Percentiles rank a stretch among this genome's conserved stretches.
These are phyloP conservation scores for Thysanoteuthis rhombus DNA, from an alignment of 2,888 invertebrate species.

Conservation along the genomic window DNA sequence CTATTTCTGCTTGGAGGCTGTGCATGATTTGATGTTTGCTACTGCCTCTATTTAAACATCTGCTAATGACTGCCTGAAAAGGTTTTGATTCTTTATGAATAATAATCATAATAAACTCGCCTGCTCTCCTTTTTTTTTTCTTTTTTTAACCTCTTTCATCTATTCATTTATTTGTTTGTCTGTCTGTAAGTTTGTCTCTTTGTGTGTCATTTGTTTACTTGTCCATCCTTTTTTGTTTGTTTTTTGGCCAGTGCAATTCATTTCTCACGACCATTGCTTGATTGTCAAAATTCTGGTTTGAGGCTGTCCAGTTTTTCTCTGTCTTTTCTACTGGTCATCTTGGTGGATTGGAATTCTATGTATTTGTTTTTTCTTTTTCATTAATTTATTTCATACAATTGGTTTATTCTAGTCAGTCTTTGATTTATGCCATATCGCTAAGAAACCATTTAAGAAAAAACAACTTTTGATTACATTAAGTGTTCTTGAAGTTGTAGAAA, in stretches of 20 bases:
- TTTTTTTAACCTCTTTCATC: not conserved
- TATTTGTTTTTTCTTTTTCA: not conserved
- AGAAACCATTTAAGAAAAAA: too few species aligned
- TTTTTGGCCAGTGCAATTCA: not conserved
- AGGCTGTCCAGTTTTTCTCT: not conserved
- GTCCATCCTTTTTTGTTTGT: not conserved
- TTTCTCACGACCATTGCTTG: too few species aligned
- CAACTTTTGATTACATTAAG: not conserved
- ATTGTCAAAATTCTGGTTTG: not conserved
- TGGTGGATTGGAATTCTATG: not conserved
- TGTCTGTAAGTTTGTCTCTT: not conserved
- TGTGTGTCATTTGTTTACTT: not conserved
- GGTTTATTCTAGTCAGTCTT: not conserved
- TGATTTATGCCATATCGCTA: not conserved
- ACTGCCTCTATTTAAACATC: not conserved
- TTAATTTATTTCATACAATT: not conserved
- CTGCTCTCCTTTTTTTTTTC: not conserved
- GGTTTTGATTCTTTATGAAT: not conserved
- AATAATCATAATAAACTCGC: not conserved
- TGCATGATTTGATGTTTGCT: not conserved
- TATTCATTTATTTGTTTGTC: not conserved
- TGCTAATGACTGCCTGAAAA: not conserved
- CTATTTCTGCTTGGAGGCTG: not conserved
- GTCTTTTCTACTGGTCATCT: not conserved
- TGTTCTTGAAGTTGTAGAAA: not conserved